Conservation (phyloP, 2,888 invertebrate species). For the Torymus auratus region DNA sequence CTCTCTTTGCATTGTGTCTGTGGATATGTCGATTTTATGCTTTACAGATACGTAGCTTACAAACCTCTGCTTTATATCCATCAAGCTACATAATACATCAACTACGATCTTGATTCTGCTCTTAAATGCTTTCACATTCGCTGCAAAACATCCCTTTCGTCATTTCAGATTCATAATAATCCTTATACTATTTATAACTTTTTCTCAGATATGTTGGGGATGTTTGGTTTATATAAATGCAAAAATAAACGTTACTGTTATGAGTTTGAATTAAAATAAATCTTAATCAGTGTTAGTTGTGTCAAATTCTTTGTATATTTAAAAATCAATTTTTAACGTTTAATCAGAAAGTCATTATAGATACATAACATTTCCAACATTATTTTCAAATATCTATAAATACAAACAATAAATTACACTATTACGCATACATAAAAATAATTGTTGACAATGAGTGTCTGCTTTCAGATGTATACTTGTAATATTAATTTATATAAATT, state of each 20-base stretch:
- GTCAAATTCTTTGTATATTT: no score
- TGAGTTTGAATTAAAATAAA: no score
- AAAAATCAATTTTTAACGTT: background rate
- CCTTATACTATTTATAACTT: constrained; percentile 1
- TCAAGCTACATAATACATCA: constrained; percentile 21
- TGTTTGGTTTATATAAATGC: background rate
- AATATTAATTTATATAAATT: constrained; percentile 8
- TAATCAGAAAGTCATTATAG: background rate
- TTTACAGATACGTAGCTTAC: constrained; percentile 40
- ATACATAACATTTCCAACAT: constrained; percentile 14
- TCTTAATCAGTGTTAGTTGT: no score
- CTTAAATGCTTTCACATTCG: constrained; percentile 28
- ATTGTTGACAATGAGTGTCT: constrained; percentile 39
- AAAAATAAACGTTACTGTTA: background rate
- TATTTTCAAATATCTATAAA: constrained; percentile 14
- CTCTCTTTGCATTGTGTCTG: constrained; percentile 28
- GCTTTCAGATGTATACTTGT: constrained; percentile 44
- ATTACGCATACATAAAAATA: constrained; percentile 14
- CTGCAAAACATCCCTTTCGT: constrained; percentile 19
- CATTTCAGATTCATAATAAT: constrained; percentile 30
- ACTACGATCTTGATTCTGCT: constrained; percentile 19
- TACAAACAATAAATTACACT: constrained; percentile 30
- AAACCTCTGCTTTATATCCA: constrained; percentile 23
- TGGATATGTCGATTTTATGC: constrained; percentile 35
- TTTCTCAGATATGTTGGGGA: constrained; percentile 11